A percentile compares a stretch with the other conserved stretches of the same genome.
Conservation (phyloP, 2,113 vertebrate species). For the Aegotheles bennettii region DNA sequence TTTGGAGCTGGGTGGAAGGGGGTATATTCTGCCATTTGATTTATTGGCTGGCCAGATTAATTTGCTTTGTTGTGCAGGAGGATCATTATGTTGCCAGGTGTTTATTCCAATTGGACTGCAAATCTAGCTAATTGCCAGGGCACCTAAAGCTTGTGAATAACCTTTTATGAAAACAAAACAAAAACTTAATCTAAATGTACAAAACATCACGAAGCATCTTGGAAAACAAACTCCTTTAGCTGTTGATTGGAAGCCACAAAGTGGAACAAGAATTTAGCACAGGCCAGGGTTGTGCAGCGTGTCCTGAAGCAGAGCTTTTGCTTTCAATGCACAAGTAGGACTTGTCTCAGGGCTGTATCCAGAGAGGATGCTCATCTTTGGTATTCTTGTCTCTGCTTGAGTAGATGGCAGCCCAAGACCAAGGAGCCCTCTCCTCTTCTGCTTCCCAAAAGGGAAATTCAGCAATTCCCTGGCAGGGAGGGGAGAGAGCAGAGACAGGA, state of each 20-base stretch:
- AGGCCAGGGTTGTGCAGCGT: not conserved
- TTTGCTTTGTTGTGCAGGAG: slow-evolving; percentile 10
- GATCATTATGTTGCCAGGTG: not conserved
- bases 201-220: not conserved
- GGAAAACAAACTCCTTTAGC: not conserved
- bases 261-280: not conserved
- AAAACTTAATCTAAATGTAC: not conserved
- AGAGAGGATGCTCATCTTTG: not conserved
- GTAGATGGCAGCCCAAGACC: fast-evolving
- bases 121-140: not conserved
- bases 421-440: not conserved
- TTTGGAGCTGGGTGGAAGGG: not conserved
- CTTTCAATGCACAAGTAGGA: not conserved
- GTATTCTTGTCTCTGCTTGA: not conserved
- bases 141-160: not conserved
- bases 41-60: not conserved
- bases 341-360: not conserved
- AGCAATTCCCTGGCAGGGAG: not conserved
- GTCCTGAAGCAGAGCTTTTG: not conserved
- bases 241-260: not conserved
- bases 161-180: not conserved
- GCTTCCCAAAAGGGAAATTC: not conserved
- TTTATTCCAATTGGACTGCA: slow-evolving; percentile 6
- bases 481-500: not conserved
- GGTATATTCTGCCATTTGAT: slow-evolving; percentile 14